A percentile compares a stretch with the other conserved stretches of the same genome.
Conservation (phyloP, 2,888 invertebrate genomes). For the Caenorhabditis sp. region DNA sequence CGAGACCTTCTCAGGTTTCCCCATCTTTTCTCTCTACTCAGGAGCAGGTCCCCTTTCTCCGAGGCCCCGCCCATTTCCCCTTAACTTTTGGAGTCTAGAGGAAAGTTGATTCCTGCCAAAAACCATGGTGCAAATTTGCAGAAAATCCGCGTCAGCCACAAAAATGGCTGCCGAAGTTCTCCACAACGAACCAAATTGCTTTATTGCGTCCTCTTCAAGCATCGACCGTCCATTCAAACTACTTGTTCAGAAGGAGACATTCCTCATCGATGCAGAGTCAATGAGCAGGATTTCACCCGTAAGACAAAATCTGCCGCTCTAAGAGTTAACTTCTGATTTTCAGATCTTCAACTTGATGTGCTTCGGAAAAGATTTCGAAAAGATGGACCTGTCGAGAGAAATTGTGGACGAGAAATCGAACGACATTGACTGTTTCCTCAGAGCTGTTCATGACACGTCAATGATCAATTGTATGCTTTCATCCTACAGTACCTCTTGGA, state of each 20-base stretch:
- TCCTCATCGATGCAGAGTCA: slow-evolving; percentile 74
- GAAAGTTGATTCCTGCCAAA: not conserved
- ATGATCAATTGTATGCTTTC: slow-evolving; percentile 71
- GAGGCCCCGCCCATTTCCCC: slow-evolving; percentile 18
- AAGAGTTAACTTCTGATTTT: slow-evolving; percentile 20
- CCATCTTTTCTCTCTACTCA: not conserved
- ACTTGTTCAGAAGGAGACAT: slow-evolving; percentile 69
- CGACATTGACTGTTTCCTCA: slow-evolving; percentile 77
- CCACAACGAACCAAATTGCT: slow-evolving; percentile 65
- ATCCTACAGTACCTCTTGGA: not conserved
- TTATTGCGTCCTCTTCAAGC: slow-evolving; percentile 64
- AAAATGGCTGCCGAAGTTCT: slow-evolving; percentile 72
- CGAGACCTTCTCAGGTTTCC: slow-evolving; percentile 60
- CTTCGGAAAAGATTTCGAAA: slow-evolving; percentile 80
- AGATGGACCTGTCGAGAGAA: slow-evolving; percentile 77
- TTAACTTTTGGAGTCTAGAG: slow-evolving; percentile 8
- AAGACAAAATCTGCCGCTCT: not conserved
- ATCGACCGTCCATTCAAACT: slow-evolving; percentile 76
- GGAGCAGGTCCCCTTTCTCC: slow-evolving; percentile 25
- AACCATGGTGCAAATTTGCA: slow-evolving; percentile 36
- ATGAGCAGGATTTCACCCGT: slow-evolving; percentile 74
- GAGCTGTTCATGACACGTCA: slow-evolving; percentile 75
- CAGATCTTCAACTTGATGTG: slow-evolving; percentile 81
- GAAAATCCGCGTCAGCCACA: slow-evolving; percentile 28
- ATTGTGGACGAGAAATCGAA: slow-evolving; percentile 80